phyloP scores from a whole-genome alignment of 2,888 invertebrate species.

The Aporophyla nigra region DNA sequence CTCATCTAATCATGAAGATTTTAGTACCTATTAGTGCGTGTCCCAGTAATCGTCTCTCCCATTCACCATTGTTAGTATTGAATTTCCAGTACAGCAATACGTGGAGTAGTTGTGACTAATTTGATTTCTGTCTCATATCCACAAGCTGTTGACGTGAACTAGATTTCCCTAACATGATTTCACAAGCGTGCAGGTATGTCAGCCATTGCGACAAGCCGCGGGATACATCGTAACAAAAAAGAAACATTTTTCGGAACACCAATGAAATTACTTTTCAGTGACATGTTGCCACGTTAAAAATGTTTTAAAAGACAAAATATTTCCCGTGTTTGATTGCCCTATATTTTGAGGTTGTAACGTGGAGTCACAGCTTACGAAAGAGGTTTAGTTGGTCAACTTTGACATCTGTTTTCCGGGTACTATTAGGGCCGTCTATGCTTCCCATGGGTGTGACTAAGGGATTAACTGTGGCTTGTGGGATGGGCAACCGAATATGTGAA shows the following conservation, averaged over 20 bases:
- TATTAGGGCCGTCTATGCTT: constrained; percentile 16
- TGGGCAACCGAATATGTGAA: constrained; percentile 17
- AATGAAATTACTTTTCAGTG: constrained; percentile 53
- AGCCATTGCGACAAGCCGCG: constrained; percentile 17
- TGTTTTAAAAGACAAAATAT: constrained; percentile 15
- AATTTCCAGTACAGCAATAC: background rate
- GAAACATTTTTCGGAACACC: constrained; percentile 8
- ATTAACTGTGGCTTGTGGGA: constrained; percentile 37
- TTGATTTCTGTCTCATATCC: constrained; percentile 10
- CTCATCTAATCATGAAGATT: background rate
- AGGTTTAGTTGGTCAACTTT: constrained; percentile 43
- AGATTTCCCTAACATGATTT: constrained; percentile 26
- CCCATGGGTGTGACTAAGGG: constrained; percentile 39
- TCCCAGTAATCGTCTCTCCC: background rate
- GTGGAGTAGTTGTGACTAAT: constrained; percentile 10
- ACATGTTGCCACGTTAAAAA: constrained; percentile 28
- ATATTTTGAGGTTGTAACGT: constrained; percentile 28
- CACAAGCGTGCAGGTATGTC: constrained; percentile 21
- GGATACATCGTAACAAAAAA: constrained; percentile 19
- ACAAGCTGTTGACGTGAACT: constrained; percentile 32
- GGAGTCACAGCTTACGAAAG: constrained; percentile 12
- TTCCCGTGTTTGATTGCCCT: background rate
- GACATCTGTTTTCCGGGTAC: constrained; percentile 46
- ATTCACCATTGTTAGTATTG: background rate
- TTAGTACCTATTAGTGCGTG: background rate